These are phyloP conservation scores for Notolepis coatsorum DNA, from an alignment of 2,797 vertebrate genomes.

Conservation along the genomic window DNA sequence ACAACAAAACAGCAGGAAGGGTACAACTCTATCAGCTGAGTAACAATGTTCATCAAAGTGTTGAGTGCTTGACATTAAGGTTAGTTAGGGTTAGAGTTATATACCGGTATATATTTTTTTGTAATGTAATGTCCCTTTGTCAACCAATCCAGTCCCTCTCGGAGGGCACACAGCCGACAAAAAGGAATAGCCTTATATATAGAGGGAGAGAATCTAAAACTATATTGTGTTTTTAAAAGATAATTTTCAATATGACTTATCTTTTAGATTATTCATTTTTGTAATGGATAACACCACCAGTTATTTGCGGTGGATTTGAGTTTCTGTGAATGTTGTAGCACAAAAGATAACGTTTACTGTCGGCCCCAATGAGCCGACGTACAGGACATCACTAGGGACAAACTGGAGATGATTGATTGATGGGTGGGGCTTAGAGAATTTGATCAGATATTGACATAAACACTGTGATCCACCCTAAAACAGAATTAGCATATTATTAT, in stretches of 20 bases:
- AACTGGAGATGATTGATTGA: constrained; percentile 25
- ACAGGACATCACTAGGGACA: constrained; percentile 29
- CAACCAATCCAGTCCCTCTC: not conserved
- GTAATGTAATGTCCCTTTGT: not conserved
- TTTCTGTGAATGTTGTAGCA: not conserved
- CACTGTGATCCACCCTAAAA: too few species aligned
- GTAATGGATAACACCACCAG: constrained; percentile 1
- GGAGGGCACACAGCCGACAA: too few species aligned
- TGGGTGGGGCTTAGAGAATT: not conserved
- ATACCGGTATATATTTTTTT: too few species aligned
- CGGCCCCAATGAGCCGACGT: constrained; percentile 6
- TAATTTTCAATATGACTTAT: not conserved
- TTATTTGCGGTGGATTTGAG: not conserved
- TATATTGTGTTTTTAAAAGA: too few species aligned
- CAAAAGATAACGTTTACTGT: constrained; percentile 2
- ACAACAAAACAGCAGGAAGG: too few species aligned
- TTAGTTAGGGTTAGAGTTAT: too few species aligned
- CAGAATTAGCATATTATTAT: too few species aligned
- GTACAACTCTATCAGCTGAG: too few species aligned
- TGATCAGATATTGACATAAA: not conserved
- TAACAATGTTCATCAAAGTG: too few species aligned
- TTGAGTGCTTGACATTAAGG: too few species aligned
- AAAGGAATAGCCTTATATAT: too few species aligned
- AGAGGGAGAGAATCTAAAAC: too few species aligned
- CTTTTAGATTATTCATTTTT: not conserved